A percentile compares a stretch with the other conserved stretches of the same genome.
These are phyloP conservation scores for Fragum whitleyi DNA, from an alignment of 2,888 invertebrate genomes.

Conservation along the genomic window DNA sequence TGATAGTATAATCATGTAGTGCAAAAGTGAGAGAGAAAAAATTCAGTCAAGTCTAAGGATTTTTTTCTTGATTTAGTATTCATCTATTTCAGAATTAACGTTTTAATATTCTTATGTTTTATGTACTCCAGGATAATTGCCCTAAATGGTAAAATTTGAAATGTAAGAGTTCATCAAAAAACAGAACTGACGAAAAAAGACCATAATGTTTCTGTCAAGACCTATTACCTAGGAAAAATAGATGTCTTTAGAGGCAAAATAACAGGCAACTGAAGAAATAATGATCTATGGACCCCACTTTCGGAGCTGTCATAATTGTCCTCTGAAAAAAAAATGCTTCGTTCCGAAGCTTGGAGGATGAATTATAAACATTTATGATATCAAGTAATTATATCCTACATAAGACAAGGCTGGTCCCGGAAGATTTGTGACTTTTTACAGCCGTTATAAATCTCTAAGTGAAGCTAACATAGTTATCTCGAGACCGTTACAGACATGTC, in stretches of 20 bases:
- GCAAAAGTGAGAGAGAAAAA: too few species aligned
- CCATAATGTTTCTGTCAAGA: constrained; percentile 26
- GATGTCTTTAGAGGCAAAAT: constrained; percentile 29
- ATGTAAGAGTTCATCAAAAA: constrained; percentile 4
- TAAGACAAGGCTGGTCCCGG: constrained; percentile 17
- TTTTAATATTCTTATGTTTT: too few species aligned
- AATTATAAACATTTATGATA: constrained; percentile 30
- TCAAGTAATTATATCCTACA: constrained; percentile 29
- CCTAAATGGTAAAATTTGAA: not conserved
- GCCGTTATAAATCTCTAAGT: constrained; percentile 24
- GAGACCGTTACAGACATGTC: constrained; percentile 1
- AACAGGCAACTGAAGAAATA: constrained; percentile 19
- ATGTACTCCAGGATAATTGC: too few species aligned
- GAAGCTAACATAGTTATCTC: constrained; percentile 18
- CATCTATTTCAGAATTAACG: too few species aligned
- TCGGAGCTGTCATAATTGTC: constrained; percentile 19
- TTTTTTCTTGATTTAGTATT: too few species aligned
- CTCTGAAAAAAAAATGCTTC: not conserved
- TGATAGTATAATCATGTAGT: too few species aligned
- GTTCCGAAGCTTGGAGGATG: not conserved
- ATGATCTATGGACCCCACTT: constrained; percentile 21
- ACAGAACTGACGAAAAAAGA: constrained; percentile 8
- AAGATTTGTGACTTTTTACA: constrained; percentile 20
- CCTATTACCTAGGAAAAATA: constrained; percentile 30
- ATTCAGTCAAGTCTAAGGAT: too few species aligned